phyloP scores from a whole-genome alignment of 1,140 invertebrate genomes.

The Drosophila novamexicana region DNA sequence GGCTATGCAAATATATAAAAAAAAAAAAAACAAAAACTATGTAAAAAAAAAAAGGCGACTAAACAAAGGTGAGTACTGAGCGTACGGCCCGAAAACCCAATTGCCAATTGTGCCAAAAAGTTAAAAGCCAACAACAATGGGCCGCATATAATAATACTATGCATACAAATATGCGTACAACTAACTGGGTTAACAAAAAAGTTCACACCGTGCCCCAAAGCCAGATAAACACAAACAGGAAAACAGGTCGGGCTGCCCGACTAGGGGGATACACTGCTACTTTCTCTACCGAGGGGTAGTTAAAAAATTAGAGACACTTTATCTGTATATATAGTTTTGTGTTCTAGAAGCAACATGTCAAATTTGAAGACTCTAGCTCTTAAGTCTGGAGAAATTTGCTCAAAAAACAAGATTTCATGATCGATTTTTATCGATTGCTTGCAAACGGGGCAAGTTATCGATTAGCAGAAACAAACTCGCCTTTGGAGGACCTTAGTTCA shows the following conservation, averaged over 20 bases:
- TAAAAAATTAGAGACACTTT: too few species aligned
- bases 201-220: slow-evolving; percentile 53
- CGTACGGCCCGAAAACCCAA: slow-evolving; percentile 49
- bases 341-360: too few species aligned
- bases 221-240: slow-evolving; percentile 30
- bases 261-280: too few species aligned
- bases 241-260: background rate
- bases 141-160: slow-evolving; percentile 25
- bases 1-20: slow-evolving; percentile 67
- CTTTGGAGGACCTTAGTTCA: too few species aligned
- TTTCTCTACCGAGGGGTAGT: background rate
- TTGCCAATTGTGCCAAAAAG: slow-evolving; percentile 69
- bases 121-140: slow-evolving; percentile 35
- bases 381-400: too few species aligned
- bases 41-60: slow-evolving; percentile 23
- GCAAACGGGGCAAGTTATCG: too few species aligned
- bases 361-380: too few species aligned
- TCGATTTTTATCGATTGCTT: too few species aligned
- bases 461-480: too few species aligned
- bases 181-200: slow-evolving; percentile 69
- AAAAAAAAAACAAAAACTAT: background rate
- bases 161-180: slow-evolving; percentile 8
- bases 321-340: too few species aligned
- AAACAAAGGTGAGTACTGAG: slow-evolving; percentile 61
- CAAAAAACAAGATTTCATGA: too few species aligned